Conservation (phyloP, 2,888 invertebrate genomes). For the Acheta domesticus region DNA sequence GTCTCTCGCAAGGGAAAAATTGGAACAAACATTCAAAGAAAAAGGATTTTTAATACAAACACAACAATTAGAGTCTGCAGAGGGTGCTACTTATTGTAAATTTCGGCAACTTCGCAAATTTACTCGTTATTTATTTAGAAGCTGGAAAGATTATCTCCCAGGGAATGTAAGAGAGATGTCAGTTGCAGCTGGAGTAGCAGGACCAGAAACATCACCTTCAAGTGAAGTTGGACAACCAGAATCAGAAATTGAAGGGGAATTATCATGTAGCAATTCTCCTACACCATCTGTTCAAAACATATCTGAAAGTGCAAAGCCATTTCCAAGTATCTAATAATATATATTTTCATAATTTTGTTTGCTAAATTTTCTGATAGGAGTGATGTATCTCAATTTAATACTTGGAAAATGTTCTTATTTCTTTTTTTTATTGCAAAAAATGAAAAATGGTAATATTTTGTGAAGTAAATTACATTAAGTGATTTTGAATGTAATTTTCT, state of each 20-base stretch:
- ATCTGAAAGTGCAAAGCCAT: not conserved
- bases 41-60: conserved; percentile 91
- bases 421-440: too few species aligned
- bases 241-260: conserved; percentile 30
- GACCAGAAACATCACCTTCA: conserved; percentile 25
- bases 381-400: too few species aligned
- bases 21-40: conserved; percentile 89
- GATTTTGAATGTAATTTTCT: too few species aligned
- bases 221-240: not conserved
- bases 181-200: conserved; percentile 37
- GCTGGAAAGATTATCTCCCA: conserved; percentile 90
- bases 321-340: not conserved
- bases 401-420: too few species aligned
- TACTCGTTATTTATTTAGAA: conserved; percentile 83
- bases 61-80: conserved; percentile 86
- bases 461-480: too few species aligned
- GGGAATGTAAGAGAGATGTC: conserved; percentile 57
- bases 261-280: conserved; percentile 28
- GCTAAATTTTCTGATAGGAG: too few species aligned
- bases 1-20: conserved; percentile 79
- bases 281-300: conserved; percentile 21
- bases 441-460: too few species aligned
- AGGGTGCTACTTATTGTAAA: conserved; percentile 91
- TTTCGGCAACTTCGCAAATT: conserved; percentile 87
- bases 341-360: too few species aligned